Evolutionary conservation across 2,113 vertebrate species (phyloP).

Genomic region (Axis porcinus): DNA sequence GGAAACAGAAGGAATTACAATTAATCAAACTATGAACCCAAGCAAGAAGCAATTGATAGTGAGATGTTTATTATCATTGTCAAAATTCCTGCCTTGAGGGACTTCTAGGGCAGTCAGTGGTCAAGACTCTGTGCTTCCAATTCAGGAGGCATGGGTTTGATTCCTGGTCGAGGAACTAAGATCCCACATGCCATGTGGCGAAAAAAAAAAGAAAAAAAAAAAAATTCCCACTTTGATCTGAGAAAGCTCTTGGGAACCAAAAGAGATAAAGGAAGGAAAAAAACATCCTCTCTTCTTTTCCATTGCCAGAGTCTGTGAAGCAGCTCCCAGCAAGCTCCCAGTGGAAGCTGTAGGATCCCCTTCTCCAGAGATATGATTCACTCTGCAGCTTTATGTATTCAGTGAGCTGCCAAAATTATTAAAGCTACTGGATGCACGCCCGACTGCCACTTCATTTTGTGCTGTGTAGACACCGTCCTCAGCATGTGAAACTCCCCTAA

Average conservation of each 20-base stretch:
- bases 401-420: slow-evolving; percentile 47
- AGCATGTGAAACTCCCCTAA: neutral
- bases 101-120: neutral
- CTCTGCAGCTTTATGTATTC: neutral
- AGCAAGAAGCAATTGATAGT: neutral
- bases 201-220: neutral
- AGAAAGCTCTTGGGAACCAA: neutral
- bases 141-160: neutral
- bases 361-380: neutral
- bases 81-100: neutral
- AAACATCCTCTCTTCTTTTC: neutral
- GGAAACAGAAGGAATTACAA: neutral
- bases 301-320: neutral
- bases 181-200: neutral
- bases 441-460: slow-evolving; percentile 28
- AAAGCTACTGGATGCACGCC: slow-evolving; percentile 33
- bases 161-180: neutral
- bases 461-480: slow-evolving; percentile 28
- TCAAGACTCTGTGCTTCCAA: neutral
- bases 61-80: neutral
- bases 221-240: neutral
- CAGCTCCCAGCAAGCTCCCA: neutral
- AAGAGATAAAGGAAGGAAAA: neutral
- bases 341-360: neutral
- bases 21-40: slow-evolving; percentile 10